phyloP scores from a whole-genome alignment of 2,797 vertebrate genomes.

The Toxotes lorentzi region DNA sequence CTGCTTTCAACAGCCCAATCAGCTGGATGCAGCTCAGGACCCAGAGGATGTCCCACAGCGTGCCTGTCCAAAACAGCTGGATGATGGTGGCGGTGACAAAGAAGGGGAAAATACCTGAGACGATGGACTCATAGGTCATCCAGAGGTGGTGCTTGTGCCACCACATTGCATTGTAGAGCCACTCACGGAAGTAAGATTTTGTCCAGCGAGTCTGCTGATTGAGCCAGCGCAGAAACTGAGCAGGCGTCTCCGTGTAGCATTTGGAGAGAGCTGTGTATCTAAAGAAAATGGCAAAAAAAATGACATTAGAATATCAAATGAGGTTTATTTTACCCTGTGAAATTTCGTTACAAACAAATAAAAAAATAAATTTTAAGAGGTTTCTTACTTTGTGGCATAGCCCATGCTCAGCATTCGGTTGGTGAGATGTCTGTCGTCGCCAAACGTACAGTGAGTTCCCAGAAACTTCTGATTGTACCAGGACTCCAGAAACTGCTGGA shows the following conservation, averaged over 20 bases:
- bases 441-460: constrained; percentile 92
- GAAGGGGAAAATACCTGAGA: constrained; percentile 91
- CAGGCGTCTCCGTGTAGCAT: constrained; percentile 92
- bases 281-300: not conserved
- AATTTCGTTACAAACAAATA: not conserved
- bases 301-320: not conserved
- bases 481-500: constrained; percentile 92
- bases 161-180: constrained; percentile 93
- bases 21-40: constrained; percentile 91
- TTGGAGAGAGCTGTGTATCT: constrained; percentile 90
- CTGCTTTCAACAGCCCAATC: constrained; percentile 88
- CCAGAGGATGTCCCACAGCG: constrained; percentile 91
- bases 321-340: not conserved
- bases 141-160: constrained; percentile 94
- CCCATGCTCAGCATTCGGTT: constrained; percentile 94
- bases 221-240: constrained; percentile 91
- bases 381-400: constrained; percentile 92
- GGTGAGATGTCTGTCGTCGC: constrained; percentile 93
- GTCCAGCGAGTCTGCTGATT: constrained; percentile 94
- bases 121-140: constrained; percentile 96
- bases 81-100: constrained; percentile 92
- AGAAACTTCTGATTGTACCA: constrained; percentile 95
- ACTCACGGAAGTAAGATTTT: constrained; percentile 93
- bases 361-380: not conserved
- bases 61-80: constrained; percentile 88